Conservation (phyloP, 2,113 vertebrate genomes). For the Mastomys natalensis region DNA sequence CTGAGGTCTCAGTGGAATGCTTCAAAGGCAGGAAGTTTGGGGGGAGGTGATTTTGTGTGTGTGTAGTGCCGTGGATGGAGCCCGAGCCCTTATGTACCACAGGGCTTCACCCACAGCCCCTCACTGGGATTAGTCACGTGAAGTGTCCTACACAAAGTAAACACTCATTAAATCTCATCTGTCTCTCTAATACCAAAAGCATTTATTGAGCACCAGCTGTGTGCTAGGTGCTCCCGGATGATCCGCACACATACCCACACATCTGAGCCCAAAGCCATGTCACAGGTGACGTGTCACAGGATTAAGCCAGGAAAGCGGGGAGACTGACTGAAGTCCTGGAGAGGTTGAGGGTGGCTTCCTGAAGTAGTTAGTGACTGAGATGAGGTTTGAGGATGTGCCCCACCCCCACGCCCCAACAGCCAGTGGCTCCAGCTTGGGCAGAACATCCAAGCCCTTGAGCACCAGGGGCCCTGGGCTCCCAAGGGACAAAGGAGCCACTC, state of each 20-base stretch:
- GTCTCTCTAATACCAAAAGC: background rate
- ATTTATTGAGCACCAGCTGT: background rate
- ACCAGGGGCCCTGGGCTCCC: background rate
- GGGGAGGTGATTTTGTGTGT: background rate
- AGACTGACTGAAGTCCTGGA: background rate
- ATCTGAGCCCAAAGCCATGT: background rate
- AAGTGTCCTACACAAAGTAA: background rate
- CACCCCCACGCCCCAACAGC: background rate
- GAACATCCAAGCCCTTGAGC: background rate
- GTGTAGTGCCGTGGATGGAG: background rate
- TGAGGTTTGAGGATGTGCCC: background rate
- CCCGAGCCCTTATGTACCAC: background rate
- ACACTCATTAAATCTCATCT: accelerated
- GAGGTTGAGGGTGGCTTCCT: background rate
- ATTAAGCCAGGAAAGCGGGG: background rate
- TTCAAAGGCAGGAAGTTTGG: background rate
- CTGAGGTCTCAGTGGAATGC: background rate
- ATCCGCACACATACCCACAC: background rate
- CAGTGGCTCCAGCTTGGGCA: background rate
- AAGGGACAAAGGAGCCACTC: background rate
- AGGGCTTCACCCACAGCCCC: background rate
- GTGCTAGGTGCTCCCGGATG: background rate
- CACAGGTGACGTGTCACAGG: background rate
- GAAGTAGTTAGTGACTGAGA: background rate
- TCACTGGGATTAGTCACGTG: background rate